Evolutionary conservation across 1,140 invertebrate species (phyloP), one percentile per base, ranked within the genome.

Genomic region (Asobara japonica): DNA sequence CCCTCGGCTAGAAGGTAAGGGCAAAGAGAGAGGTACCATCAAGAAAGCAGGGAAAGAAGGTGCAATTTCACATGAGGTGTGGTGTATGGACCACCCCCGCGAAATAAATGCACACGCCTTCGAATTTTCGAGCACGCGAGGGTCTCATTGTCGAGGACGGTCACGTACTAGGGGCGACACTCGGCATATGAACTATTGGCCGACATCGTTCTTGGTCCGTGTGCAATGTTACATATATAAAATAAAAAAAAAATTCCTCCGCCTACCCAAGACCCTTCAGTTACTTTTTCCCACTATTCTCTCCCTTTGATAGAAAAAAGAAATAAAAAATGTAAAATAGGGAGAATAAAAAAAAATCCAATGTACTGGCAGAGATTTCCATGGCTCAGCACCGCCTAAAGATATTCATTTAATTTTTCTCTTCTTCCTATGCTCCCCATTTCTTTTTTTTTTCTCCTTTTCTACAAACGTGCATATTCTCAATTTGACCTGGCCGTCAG

Each of bases 181-280:
- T 77, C 78, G 74, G 76, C 73, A 78, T 78, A 80, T 76, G 74
- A 81, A 81, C 80, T 80, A 81, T 81, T 80, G 76, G 75, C 74
- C 75, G 74, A 76, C 76, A 81, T 81, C 74, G 75, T 78, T 74
- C 65, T 67, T 41, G 48, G 62, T 67, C 45, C 45, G 41, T 48
- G 41, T 51, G 31, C 18, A 56, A 25, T 56, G 5, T 22, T 56
- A 56, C 25, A 56, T 45, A 45, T 20, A 56, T 56, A 56, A 22
- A n/a, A n/a, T n/a, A n/a, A n/a, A n/a, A n/a, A n/a, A n/a, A n/a
- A 56, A 56, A 56, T 56, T 38, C 56, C 51, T 48, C 18, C 18
- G 30, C 22, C 27, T 29, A n/a, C n/a, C 51, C 51, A 56, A 56
- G 22, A 27, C 51, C 51, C 51, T 25, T 20, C 51, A 56, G 51